phyloP scores from a whole-genome alignment of 1,140 invertebrate genomes.

The Drosophila melanica region DNA sequence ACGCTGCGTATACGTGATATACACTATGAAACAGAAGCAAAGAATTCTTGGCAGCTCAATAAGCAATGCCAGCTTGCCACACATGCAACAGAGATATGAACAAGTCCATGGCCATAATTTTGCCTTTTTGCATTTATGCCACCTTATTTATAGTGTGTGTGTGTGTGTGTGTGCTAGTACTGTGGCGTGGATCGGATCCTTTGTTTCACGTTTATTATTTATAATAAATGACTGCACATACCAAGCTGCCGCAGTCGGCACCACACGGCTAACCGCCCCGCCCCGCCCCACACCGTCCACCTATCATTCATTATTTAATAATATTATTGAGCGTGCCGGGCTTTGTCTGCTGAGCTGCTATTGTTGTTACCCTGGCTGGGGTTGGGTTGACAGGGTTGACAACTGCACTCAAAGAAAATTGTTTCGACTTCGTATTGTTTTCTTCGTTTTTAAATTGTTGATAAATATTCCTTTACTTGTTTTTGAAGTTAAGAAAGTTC shows the following conservation, averaged over 20 bases:
- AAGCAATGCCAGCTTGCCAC: slow-evolving; percentile 5
- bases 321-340: slow-evolving; percentile 65
- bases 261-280: too few relatives aligned
- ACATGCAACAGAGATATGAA: slow-evolving; percentile 42
- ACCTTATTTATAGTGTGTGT: slow-evolving; percentile 19
- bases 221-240: slow-evolving; percentile 79
- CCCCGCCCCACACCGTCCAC: neutral
- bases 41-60: neutral
- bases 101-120: slow-evolving; percentile 56
- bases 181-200: slow-evolving; percentile 24
- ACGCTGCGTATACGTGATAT: slow-evolving; percentile 65
- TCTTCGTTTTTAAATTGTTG: too few relatives aligned
- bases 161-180: slow-evolving; percentile 16
- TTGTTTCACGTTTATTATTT: slow-evolving; percentile 79
- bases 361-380: slow-evolving; percentile 23
- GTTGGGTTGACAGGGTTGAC: neutral
- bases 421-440: too few relatives aligned
- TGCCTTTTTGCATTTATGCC: slow-evolving; percentile 28
- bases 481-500: too few relatives aligned
- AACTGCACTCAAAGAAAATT: neutral
- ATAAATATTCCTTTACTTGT: too few relatives aligned
- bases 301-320: slow-evolving; percentile 65
- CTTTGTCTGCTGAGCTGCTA: slow-evolving; percentile 36
- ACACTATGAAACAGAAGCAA: slow-evolving; percentile 23
- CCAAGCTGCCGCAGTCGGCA: slow-evolving; percentile 20